These are phyloP conservation scores for Semaprochilodus insignis DNA, from an alignment of 2,797 vertebrate species.

Conservation along the genomic window DNA sequence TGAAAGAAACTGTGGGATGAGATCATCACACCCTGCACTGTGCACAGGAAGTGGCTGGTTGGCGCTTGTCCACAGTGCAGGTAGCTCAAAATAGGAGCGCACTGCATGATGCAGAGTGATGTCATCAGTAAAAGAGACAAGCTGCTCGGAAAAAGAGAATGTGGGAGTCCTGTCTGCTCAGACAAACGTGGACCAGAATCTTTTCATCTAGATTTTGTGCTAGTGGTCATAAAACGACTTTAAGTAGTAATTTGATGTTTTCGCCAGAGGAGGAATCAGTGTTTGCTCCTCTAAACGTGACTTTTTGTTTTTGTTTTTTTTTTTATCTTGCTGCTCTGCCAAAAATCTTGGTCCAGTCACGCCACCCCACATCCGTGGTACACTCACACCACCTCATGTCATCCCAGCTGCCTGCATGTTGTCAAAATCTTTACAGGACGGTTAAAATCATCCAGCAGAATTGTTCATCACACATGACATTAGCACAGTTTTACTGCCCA, in stretches of 20 bases:
- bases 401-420: too few relatives aligned
- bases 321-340: too few relatives aligned
- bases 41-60: constrained; percentile 73
- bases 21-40: constrained; percentile 45
- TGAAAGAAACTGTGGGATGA: constrained; percentile 37
- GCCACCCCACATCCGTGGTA: too few relatives aligned
- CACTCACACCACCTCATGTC: too few relatives aligned
- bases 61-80: constrained; percentile 70
- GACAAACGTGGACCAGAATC: not conserved
- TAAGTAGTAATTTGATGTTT: not conserved
- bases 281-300: too few relatives aligned
- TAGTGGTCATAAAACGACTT: not conserved
- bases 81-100: constrained; percentile 79
- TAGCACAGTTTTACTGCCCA: too few relatives aligned
- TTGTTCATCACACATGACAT: too few relatives aligned
- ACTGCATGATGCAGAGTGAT: constrained; percentile 74
- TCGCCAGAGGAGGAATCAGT: not conserved
- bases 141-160: constrained; percentile 42
- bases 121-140: constrained; percentile 66
- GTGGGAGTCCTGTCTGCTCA: constrained; percentile 3
- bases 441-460: too few relatives aligned
- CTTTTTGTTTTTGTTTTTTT: not conserved
- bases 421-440: too few relatives aligned
- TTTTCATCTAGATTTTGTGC: not conserved
- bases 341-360: too few relatives aligned